Evolutionary conservation across 2,113 vertebrate genomes (phyloP).

Genomic region (Haplochromis vanheusdeni): DNA sequence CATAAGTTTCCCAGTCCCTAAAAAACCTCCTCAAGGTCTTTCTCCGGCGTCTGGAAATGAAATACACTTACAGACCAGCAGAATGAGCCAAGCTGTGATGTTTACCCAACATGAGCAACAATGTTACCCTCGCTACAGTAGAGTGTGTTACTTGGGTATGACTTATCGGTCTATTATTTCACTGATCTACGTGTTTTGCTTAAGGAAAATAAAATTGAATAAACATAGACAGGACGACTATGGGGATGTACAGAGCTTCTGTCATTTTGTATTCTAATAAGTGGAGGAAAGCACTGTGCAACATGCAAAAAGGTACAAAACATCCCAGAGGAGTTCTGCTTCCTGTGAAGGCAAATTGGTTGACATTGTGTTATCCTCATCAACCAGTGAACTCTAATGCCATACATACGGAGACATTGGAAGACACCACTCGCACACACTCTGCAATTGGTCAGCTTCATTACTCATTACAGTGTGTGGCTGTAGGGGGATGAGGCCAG

Average conservation of each 20-base stretch:
- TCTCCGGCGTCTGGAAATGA: neutral
- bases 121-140: neutral
- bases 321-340: neutral
- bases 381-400: neutral
- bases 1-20: neutral
- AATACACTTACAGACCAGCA: neutral
- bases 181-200: neutral
- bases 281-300: neutral
- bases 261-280: neutral
- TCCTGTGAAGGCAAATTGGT: neutral
- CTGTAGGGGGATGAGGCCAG: neutral
- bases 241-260: neutral
- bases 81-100: neutral
- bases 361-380: neutral
- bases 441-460: neutral
- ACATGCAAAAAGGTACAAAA: neutral
- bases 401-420: neutral
- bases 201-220: neutral
- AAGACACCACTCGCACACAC: neutral
- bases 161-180: neutral
- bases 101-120: neutral
- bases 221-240: neutral
- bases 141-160: neutral
- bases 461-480: accelerated
- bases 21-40: neutral